phyloP scores from a whole-genome alignment of 2,797 vertebrate genomes.

The Tiaroga cobitis region DNA sequence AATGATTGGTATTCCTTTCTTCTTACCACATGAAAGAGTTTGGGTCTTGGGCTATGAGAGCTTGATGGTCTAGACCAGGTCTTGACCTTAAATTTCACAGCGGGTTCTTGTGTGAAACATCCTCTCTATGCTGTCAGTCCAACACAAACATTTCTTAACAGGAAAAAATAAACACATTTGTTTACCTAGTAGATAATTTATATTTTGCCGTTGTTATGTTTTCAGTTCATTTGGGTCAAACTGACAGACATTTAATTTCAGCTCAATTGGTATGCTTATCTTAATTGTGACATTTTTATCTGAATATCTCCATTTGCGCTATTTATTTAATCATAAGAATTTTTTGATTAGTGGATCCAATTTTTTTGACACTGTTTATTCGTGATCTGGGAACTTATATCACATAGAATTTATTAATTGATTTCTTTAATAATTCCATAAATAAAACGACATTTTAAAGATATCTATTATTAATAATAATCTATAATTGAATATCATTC shows the following conservation, averaged over 20 bases:
- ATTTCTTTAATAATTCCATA: neutral
- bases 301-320: neutral
- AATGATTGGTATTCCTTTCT: constrained; percentile 2
- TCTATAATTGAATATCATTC: neutral
- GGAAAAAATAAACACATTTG: neutral
- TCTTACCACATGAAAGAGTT: constrained; percentile 29
- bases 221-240: neutral
- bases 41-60: neutral
- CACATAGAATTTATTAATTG: neutral
- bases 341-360: neutral
- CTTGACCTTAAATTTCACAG: neutral
- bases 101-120: neutral
- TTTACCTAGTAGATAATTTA: neutral
- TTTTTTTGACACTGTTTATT: neutral
- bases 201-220: neutral
- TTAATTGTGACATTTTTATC: neutral
- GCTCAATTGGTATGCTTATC: too few relatives aligned
- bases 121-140: neutral
- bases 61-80: neutral
- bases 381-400: neutral
- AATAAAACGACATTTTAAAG: too few relatives aligned
- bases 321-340: neutral
- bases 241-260: neutral
- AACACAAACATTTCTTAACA: constrained; percentile 1
- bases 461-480: too few relatives aligned